Evolutionary conservation across 2,888 invertebrate species (phyloP).

Genomic region (Sarcophaga rosellei): DNA sequence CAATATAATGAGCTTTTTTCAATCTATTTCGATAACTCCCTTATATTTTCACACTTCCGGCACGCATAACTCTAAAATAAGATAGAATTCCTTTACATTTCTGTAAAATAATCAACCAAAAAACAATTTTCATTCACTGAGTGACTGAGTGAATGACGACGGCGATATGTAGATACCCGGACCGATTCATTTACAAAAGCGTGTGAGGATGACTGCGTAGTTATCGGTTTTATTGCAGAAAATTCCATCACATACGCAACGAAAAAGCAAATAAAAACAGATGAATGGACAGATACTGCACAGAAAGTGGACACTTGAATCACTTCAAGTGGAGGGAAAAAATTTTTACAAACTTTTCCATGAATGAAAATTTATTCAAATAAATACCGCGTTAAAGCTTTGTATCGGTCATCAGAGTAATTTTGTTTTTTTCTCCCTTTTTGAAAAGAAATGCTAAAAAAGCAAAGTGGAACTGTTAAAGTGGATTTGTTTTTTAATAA

Average conservation of each 20-base stretch:
- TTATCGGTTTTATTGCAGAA: slow-evolving; percentile 21
- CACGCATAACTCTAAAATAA: no score
- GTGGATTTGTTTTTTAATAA: slow-evolving; percentile 39
- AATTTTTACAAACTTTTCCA: slow-evolving; percentile 42
- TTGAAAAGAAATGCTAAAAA: slow-evolving; percentile 23
- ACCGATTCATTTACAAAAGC: neutral
- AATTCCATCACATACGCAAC: slow-evolving; percentile 47
- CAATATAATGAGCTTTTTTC: no score
- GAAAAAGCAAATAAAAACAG: slow-evolving; percentile 49
- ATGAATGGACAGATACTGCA: neutral
- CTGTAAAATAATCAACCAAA: no score
- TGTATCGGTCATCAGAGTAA: slow-evolving; percentile 38
- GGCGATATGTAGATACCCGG: no score
- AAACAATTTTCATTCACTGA: no score
- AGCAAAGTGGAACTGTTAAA: slow-evolving; percentile 44
- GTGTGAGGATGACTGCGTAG: slow-evolving; percentile 3
- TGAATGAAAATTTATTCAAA: slow-evolving; percentile 51
- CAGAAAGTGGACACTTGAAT: neutral
- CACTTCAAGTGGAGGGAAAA: neutral
- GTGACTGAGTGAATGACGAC: no score
- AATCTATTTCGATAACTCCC: no score
- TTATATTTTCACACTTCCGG: no score
- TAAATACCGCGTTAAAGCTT: slow-evolving; percentile 20
- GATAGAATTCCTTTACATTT: no score
- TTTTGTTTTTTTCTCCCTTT: slow-evolving; percentile 1